phyloP scores from a whole-genome alignment of 2,113 vertebrate genomes.

The Sciurus niger region DNA sequence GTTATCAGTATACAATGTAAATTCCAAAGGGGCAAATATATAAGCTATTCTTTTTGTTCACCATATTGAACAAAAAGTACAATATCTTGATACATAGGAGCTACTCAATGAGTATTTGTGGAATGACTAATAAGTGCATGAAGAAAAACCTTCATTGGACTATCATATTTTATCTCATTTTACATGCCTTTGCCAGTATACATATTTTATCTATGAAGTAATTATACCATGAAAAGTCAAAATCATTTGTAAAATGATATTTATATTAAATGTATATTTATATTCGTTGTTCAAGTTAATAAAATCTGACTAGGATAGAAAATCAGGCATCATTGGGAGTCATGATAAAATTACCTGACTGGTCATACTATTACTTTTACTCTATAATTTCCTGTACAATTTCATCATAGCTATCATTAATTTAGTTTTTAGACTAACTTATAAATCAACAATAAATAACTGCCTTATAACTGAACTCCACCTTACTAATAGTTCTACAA shows the following conservation, averaged over 20 bases:
- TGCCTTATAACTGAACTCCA: neutral
- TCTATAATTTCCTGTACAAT: neutral
- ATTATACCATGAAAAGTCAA: neutral
- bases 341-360: neutral
- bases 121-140: neutral
- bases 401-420: neutral
- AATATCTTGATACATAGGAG: neutral
- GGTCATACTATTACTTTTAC: neutral
- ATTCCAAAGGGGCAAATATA: neutral
- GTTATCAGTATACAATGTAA: neutral
- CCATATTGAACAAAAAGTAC: too few relatives aligned
- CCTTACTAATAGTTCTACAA: neutral
- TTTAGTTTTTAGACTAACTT: neutral
- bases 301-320: neutral
- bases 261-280: neutral
- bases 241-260: neutral
- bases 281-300: slow-evolving; percentile 7
- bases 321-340: neutral
- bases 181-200: neutral
- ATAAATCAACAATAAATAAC: neutral
- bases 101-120: neutral
- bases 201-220: neutral
- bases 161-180: slow-evolving; percentile 9
- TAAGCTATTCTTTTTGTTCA: neutral
- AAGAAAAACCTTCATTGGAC: neutral